Conservation (phyloP, 35 echinoderm and acorn worm species). For the Heliocidaris tuberculata region DNA sequence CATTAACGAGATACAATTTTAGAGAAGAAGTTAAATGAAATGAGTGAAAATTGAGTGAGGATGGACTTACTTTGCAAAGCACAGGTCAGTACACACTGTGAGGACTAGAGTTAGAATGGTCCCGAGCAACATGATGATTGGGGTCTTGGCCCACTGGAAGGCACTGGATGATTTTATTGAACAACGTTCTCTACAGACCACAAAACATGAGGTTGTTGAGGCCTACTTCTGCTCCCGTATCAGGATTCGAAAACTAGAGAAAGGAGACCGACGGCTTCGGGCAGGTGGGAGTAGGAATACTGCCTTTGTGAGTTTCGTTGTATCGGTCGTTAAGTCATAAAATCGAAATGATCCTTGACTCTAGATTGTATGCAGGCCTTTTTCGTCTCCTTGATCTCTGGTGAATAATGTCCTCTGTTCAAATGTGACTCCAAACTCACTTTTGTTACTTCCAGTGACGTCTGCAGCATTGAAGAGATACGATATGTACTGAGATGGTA, state of each 20-base stretch:
- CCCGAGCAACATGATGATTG: neutral
- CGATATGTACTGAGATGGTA: neutral
- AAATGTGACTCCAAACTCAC: too few relatives aligned
- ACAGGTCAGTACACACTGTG: constrained; percentile 4
- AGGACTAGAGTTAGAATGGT: neutral
- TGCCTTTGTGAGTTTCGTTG: neutral
- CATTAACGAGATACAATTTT: neutral
- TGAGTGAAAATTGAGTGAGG: neutral
- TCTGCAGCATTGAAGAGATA: neutral
- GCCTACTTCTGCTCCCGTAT: neutral
- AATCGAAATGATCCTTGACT: neutral
- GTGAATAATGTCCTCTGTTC: too few relatives aligned
- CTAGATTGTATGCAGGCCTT: neutral
- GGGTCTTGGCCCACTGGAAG: neutral
- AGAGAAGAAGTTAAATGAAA: neutral
- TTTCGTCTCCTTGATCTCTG: too few relatives aligned
- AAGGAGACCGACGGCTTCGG: neutral
- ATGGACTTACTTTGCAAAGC: constrained; percentile 29
- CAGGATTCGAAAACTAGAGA: neutral
- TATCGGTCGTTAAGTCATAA: neutral
- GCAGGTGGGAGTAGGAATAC: neutral
- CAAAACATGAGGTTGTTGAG: neutral
- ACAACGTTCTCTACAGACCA: neutral
- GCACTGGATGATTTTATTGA: neutral
- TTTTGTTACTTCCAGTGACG: neutral